phyloP scores from a whole-genome alignment of 2,888 invertebrate species.

The Hypselothyrea guttata region DNA sequence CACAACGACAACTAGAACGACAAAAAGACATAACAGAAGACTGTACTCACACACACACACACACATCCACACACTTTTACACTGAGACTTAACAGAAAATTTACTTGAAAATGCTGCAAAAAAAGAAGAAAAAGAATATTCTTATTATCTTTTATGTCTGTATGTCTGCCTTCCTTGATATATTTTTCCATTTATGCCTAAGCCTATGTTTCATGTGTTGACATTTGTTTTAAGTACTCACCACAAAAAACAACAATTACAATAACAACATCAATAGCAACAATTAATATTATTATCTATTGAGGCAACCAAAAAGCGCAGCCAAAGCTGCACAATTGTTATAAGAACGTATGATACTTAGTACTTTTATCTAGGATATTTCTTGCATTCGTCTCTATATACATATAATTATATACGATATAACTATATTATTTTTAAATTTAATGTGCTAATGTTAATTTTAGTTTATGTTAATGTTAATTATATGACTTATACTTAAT shows the following conservation, averaged over 20 bases:
- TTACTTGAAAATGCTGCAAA: conserved; percentile 9
- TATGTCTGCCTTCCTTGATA: conserved; percentile 1
- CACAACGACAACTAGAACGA: conserved; percentile 13
- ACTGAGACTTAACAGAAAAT: conserved; percentile 28
- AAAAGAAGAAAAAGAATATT: conserved; percentile 9
- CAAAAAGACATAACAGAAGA: conserved; percentile 8
- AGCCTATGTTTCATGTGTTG: conserved; percentile 66
- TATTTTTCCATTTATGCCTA: conserved; percentile 52
- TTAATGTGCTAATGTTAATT: conserved; percentile 60
- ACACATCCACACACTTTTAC: conserved; percentile 14
- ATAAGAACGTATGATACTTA: conserved; percentile 50
- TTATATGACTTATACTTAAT: conserved; percentile 18
- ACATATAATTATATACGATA: conserved; percentile 1
- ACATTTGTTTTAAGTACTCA: conserved; percentile 65
- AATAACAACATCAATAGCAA: conserved; percentile 39
- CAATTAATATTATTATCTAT: conserved; percentile 17
- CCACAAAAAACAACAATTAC: conserved; percentile 29
- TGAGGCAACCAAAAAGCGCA: conserved; percentile 62
- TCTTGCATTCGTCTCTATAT: conserved; percentile 63
- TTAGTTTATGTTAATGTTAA: conserved; percentile 60
- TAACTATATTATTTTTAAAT: conserved; percentile 39
- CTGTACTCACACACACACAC: conserved; percentile 15
- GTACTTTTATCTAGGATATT: conserved; percentile 61
- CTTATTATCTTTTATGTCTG: conserved; percentile 14
- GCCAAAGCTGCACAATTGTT: conserved; percentile 53